Base-by-base conservation (phyloP, 2,113 vertebrate genomes). In the Amblyopsis rosae region DNA sequence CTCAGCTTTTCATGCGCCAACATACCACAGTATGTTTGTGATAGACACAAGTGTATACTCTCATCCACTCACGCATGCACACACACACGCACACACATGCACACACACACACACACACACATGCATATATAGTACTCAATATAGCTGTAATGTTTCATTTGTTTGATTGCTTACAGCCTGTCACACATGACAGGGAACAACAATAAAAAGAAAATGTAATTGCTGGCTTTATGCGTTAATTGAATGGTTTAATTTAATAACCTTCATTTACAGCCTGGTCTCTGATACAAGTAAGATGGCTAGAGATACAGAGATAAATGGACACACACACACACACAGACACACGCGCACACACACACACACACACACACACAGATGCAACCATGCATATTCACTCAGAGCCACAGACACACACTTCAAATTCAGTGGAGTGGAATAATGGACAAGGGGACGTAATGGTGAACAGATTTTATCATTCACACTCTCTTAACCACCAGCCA, bases 401-500 rank as follows among this genome's bases (percentile, higher is more conserved):
- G 58, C 49, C 33, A 47, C n/a, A 0, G 64, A 1, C 33, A 17
- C 66, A 65, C 78, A 73, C 73, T 82, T 81, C 62, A 75, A 69
- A 83, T 54, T 80, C 87, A 79, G 80, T 76, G 75, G 79, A 86
- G 90, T 89, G 86, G 84, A 91, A 91, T 90, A 90, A 89, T 89
- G 86, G 85, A 87, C 79, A 84, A 89, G 83, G 75, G 66, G 59
- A 83, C 63, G 74, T 76, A 82, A 84, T 84, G 71, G 78, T 78
- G 82, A 76, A 62, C 75, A 81, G 86, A 82, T 90, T 91, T 90
- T 84, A 86, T 91, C 89, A 87, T 82, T 83, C 79, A 83, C 87
- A 83, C 81, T 67, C 87, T 86, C 78, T 87, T 88, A 83, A 82
- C 76, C 82, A 86, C 70, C 72, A 77, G 58, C 80, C 90, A 88